Conservation (phyloP, 2,888 invertebrate species). For the Stenichneumon culpator region DNA sequence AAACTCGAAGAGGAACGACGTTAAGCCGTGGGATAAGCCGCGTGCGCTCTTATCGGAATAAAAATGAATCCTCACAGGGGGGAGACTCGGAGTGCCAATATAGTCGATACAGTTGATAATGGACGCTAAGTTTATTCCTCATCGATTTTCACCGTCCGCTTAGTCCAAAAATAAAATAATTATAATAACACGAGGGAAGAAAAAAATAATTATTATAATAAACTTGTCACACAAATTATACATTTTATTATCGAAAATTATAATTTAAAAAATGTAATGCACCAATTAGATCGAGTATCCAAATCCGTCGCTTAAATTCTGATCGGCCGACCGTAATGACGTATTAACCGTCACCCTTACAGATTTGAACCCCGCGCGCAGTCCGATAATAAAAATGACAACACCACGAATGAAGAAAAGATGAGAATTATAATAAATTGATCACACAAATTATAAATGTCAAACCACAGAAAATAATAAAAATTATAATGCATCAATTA, state of each 20-base stretch:
- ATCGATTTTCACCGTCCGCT: constrained; percentile 33
- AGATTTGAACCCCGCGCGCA: background rate
- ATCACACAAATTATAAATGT: background rate
- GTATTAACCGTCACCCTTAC: no score
- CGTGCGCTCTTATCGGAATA: constrained; percentile 51
- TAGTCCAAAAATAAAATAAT: background rate
- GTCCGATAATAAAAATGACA: background rate
- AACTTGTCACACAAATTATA: background rate
- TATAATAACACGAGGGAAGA: background rate
- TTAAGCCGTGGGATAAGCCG: constrained; percentile 52
- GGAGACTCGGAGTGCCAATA: constrained; percentile 25
- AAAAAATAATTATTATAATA: background rate
- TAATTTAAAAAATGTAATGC: no score
- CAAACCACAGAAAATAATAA: background rate
- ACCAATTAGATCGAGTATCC: no score
- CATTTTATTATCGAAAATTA: no score
- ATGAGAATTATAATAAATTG: no score
- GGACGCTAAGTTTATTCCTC: constrained; percentile 15
- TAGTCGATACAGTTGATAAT: constrained; percentile 18
- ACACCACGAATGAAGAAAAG: no score
- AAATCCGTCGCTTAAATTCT: no score
- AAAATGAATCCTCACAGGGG: constrained; percentile 21
- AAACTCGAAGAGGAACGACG: constrained; percentile 21
- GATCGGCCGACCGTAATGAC: no score
- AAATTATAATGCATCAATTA: background rate